Evolutionary conservation across 2,797 vertebrate genomes (phyloP).

Genomic region (Sitta carolinensis): DNA sequence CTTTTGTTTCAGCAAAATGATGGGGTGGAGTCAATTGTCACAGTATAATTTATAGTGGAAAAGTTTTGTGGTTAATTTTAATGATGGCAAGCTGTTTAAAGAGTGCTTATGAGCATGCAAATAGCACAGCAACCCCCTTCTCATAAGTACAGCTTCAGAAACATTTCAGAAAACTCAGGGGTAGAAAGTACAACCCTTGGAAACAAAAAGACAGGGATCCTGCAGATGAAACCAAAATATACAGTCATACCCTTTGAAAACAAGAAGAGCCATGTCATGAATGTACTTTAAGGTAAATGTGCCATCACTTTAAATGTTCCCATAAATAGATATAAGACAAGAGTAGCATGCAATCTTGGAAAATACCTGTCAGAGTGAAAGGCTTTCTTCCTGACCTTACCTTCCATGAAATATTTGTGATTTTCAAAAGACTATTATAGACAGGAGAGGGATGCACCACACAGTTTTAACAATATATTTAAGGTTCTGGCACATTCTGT

Average conservation of each 20-base stretch:
- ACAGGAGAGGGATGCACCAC: neutral
- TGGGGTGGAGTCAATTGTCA: neutral
- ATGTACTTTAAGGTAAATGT: constrained; percentile 26
- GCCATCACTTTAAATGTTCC: constrained; percentile 13
- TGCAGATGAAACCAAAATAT: neutral
- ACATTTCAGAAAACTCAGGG: neutral
- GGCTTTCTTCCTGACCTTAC: constrained; percentile 5
- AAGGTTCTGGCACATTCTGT: neutral
- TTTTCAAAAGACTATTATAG: neutral
- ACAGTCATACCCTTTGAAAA: neutral
- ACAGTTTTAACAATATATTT: neutral
- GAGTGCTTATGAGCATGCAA: neutral
- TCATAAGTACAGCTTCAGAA: neutral
- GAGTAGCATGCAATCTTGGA: constrained; percentile 9
- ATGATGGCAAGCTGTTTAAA: neutral
- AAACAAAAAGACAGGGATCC: neutral
- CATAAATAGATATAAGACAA: constrained; percentile 19
- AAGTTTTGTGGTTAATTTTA: constrained; percentile 8
- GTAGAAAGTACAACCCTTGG: neutral
- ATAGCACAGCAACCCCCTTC: neutral
- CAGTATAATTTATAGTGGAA: constrained; percentile 4
- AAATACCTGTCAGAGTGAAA: constrained; percentile 29
- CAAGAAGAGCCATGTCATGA: neutral
- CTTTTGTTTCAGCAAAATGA: neutral
- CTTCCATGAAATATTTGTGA: neutral